Percentiles rank a stretch among this genome's conserved stretches.
Conservation (phyloP, 2,113 vertebrate genomes). For the mouse (Mus musculus) region GRCm39 chr4:54170001-54170500, state of each 20-base stretch:
- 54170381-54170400: not conserved
- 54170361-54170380: not conserved
- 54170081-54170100: not conserved
- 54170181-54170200: not conserved
- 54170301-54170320: not conserved
- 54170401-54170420: not conserved
- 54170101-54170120: not conserved
- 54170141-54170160: slow-evolving; percentile 13
- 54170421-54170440: not conserved
- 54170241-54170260: not conserved
- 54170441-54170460: not conserved
- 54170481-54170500: not conserved
- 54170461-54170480: not conserved
- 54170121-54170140: slow-evolving; percentile 24
- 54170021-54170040: no score
- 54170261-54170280: not conserved
- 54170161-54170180: not conserved
- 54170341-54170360: slow-evolving; percentile 19
- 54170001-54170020: no score
- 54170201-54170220: not conserved
- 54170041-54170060: not conserved
- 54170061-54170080: not conserved
- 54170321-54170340: not conserved
- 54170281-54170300: not conserved
- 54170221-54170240: not conserved